Evolutionary conservation across 2,113 vertebrate species (phyloP), one percentile per base, ranked within the genome.

Genomic region (Megaceryle maxima): DNA sequence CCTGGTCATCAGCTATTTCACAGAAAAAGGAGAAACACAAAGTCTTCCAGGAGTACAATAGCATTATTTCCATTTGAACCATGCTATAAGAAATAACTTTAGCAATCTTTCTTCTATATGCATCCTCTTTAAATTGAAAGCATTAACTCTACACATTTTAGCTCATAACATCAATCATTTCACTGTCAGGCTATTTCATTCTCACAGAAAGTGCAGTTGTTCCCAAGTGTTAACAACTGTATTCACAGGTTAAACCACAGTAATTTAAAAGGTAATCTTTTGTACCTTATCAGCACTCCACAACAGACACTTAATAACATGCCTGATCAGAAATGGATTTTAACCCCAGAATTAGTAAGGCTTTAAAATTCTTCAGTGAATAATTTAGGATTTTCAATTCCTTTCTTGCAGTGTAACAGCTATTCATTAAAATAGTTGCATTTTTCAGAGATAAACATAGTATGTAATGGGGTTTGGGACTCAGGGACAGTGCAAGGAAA

Each of bases 251-350:
- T 86, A 91, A 66, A 95, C 57, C n/a, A 31, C 17, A 94, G 56
- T 77, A 86, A 96, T 90, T 94, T 73, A 67, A 95, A 95, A 84
- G 24, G 25, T 33, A 85, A 94, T 95, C 67, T 73, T 91, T 92
- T 85, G 48, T 17, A 84, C 76, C 16, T 96, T 92, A 84, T 94
- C 37, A 75, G 59, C 20, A 87, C 31, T 83, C 77, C 33, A 95
- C 53, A 88, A 94, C 12, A 59, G 80, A 87, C 78, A 28, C 37
- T 94, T 92, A 92, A 84, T 74, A 72, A 86, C 22, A 68, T 76
- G 50, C 24, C 51, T 90, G 83, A 77, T 87, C 53, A 46, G 48
- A 89, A 94, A 33, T 35, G 28, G 59, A 79, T 95, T 94, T 90
- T 85, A 92, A 88, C 59, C 44, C 72, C 72, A 69, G 67, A 90